Evolutionary conservation across 2,797 vertebrate species (phyloP), one percentile per base, ranked within the genome.

Genomic region (Enteromius treurensis): DNA sequence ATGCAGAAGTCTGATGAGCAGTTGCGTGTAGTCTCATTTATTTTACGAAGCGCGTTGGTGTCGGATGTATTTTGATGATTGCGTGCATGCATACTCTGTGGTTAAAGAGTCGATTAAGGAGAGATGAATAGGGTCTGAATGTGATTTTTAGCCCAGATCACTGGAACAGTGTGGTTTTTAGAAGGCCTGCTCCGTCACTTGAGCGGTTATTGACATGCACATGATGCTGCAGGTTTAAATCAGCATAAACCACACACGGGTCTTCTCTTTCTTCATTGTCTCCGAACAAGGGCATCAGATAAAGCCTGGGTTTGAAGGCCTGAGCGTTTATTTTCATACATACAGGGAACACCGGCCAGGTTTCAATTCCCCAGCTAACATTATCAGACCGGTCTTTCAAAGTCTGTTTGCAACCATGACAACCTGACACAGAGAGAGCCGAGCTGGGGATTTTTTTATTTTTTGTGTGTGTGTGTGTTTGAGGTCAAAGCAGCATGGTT

Each of bases 281-380:
- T 76, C 21, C 58, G 73, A 23, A 23, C 29, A n/a, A 74, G 34
- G n/a, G 15, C 55, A 77, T 45, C 40, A 47, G 21, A 55, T 37
- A n/a, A 1, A 29, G 26, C 29, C 37, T 23, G 8, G 8, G 42
- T 29, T 1, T 8, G 71, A 47, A 60, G 70, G 64, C 64, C 71
- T 10, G 14, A 47, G 4, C 17, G 17, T 79, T 82, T 47, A 51
- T 82, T 75, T 76, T 60, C 79, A 79, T 68, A 82, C 79, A 79
- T 68, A 82, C 69, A 47, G 67, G 77, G 92, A 92, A 91, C 86
- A 86, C 79, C 11, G 64, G 8, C 26, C 71, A 58, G 77, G 89
- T 94, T 93, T 94, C 92, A 89, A 85, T 93, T 92, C 92, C 92
- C 82, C 55, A 79, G 70, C 14, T 47, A 79, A 32, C 32, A 85